Evolutionary conservation across 1,140 invertebrate genomes (phyloP).

Genomic region (Apolygus lucorum): DNA sequence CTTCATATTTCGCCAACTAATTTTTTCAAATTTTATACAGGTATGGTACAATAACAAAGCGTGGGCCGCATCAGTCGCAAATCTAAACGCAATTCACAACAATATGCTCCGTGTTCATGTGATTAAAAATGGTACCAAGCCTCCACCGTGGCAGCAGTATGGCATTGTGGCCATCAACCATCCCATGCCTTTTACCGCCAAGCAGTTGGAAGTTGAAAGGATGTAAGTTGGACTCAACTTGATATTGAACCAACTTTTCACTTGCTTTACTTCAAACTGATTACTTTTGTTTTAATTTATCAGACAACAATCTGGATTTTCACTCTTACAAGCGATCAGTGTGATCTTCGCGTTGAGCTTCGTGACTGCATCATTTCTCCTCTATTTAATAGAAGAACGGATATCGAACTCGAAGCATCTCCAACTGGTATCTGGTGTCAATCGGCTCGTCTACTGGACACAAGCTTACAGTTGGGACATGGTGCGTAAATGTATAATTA

Average conservation of each 20-base stretch:
- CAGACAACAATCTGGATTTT: not conserved
- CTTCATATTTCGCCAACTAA: no score
- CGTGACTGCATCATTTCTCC: slow-evolving; percentile 54
- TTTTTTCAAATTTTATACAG: no score
- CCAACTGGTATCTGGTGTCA: slow-evolving; percentile 54
- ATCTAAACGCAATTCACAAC: slow-evolving; percentile 55
- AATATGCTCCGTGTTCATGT: slow-evolving; percentile 35
- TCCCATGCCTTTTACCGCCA: slow-evolving; percentile 33
- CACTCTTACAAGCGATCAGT: slow-evolving; percentile 41
- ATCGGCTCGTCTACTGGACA: slow-evolving; percentile 47
- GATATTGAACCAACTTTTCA: no score
- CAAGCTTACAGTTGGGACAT: slow-evolving; percentile 53
- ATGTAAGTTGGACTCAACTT: slow-evolving; percentile 7
- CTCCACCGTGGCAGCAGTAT: slow-evolving; percentile 16
- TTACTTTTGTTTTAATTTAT: not conserved
- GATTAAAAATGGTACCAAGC: not conserved
- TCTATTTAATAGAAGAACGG: slow-evolving; percentile 56
- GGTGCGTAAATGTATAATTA: no score
- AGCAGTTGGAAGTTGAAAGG: slow-evolving; percentile 12
- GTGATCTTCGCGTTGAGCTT: slow-evolving; percentile 56
- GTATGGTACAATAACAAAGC: slow-evolving; percentile 64
- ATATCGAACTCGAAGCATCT: slow-evolving; percentile 51
- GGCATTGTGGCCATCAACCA: slow-evolving; percentile 34
- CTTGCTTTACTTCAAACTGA: no score
- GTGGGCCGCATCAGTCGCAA: slow-evolving; percentile 49